A percentile compares a stretch with the other conserved stretches of the same genome.
phyloP scores from a whole-genome alignment of 2,113 vertebrate genomes.

The Pteronura brasiliensis region DNA sequence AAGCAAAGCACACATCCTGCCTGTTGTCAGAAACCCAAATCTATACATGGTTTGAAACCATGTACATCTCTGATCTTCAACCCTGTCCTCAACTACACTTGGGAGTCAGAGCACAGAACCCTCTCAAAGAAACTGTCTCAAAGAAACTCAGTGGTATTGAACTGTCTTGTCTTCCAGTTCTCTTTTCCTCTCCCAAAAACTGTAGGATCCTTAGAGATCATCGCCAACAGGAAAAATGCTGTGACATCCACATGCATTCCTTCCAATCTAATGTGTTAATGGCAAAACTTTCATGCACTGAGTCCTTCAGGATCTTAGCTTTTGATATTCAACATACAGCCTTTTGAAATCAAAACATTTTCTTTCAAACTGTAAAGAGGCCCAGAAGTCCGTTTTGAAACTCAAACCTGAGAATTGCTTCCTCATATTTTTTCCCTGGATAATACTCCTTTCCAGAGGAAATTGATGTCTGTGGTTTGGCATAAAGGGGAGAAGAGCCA shows the following conservation, averaged over 20 bases:
- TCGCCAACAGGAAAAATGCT: neutral
- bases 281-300: neutral
- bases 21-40: neutral
- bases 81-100: neutral
- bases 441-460: neutral
- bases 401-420: neutral
- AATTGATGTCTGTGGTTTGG: neutral
- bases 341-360: constrained; percentile 9
- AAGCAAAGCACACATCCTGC: neutral
- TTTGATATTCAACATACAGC: neutral
- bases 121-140: neutral
- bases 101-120: neutral
- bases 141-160: neutral
- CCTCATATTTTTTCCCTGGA: neutral
- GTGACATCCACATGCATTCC: neutral
- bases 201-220: neutral
- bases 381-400: neutral
- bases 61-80: neutral
- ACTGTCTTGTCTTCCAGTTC: neutral
- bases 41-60: neutral
- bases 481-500: neutral
- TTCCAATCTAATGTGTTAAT: neutral
- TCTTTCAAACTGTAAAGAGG: neutral
- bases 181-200: neutral
- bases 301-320: neutral